Percentiles rank a stretch among this genome's conserved stretches.
phyloP scores from a whole-genome alignment of 2,113 vertebrate species.

The Apteryx owenii region DNA sequence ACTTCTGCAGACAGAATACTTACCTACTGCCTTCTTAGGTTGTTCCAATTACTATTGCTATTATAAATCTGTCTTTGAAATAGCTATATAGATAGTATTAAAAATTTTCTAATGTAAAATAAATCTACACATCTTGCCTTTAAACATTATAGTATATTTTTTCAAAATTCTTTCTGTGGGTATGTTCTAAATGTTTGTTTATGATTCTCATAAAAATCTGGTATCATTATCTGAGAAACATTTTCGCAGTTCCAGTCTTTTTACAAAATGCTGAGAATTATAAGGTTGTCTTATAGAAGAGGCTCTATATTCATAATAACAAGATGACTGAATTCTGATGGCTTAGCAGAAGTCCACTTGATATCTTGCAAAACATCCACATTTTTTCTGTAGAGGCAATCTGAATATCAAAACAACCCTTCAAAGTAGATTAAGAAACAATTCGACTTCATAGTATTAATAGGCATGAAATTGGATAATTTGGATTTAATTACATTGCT shows the following conservation, averaged over 20 bases:
- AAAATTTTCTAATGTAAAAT: not conserved
- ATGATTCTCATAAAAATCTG: not conserved
- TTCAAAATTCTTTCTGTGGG: not conserved
- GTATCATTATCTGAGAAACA: not conserved
- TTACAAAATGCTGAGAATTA: not conserved
- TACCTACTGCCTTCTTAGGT: not conserved
- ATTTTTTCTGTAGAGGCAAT: constrained; percentile 43
- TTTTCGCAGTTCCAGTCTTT: not conserved
- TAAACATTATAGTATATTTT: not conserved
- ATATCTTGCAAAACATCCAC: constrained; percentile 46
- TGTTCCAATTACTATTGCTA: not conserved
- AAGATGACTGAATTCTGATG: not conserved
- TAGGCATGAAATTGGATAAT: constrained; percentile 75
- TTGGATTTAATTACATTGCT: constrained; percentile 71
- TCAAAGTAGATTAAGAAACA: constrained; percentile 73
- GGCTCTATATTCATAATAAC: not conserved
- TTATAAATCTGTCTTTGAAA: not conserved
- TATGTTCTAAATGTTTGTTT: not conserved
- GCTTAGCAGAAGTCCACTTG: constrained; percentile 44
- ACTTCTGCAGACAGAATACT: not conserved
- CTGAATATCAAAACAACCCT: constrained; percentile 71
- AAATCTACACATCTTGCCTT: not conserved
- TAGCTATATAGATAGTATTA: not conserved
- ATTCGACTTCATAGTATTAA: constrained; percentile 63
- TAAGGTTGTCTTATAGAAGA: not conserved